These are phyloP conservation scores for Cistogaster globosa DNA, from an alignment of 2,888 invertebrate species.

Conservation along the genomic window DNA sequence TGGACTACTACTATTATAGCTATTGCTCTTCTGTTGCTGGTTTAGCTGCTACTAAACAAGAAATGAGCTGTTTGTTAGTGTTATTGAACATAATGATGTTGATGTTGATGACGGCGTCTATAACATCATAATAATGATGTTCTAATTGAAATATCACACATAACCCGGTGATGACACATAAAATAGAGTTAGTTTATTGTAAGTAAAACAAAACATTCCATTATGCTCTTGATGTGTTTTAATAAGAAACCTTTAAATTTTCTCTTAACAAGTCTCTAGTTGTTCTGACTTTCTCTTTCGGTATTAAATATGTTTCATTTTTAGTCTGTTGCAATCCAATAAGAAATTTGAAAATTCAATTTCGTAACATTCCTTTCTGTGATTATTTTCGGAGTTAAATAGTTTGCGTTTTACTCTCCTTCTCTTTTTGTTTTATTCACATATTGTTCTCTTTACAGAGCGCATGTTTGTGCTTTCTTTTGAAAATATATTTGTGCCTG, in stretches of 20 bases:
- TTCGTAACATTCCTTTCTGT: background rate
- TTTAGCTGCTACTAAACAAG: slow-evolving; percentile 58
- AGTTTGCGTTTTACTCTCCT: slow-evolving; percentile 6
- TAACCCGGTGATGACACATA: slow-evolving; percentile 68
- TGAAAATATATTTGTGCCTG: background rate
- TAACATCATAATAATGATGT: slow-evolving; percentile 62
- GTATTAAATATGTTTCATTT: slow-evolving; percentile 34
- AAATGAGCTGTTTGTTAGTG: slow-evolving; percentile 53
- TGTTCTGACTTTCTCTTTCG: slow-evolving; percentile 32
- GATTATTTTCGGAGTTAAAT: slow-evolving; percentile 53
- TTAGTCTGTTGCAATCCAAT: slow-evolving; percentile 1
- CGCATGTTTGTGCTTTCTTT: background rate
- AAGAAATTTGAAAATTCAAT: slow-evolving; percentile 18
- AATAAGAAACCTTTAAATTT: background rate
- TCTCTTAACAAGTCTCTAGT: background rate
- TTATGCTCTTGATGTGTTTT: slow-evolving; percentile 14
- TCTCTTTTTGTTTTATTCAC: background rate
- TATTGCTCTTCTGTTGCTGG: slow-evolving; percentile 56
- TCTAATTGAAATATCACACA: slow-evolving; percentile 68
- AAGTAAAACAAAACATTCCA: slow-evolving; percentile 29
- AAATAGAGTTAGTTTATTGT: slow-evolving; percentile 45
- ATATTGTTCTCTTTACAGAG: background rate
- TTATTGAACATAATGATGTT: slow-evolving; percentile 75
- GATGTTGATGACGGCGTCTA: slow-evolving; percentile 37
- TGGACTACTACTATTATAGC: slow-evolving; percentile 43